These are phyloP conservation scores for Serinus canaria DNA, from an alignment of 2,113 vertebrate species.

Conservation along the genomic window DNA sequence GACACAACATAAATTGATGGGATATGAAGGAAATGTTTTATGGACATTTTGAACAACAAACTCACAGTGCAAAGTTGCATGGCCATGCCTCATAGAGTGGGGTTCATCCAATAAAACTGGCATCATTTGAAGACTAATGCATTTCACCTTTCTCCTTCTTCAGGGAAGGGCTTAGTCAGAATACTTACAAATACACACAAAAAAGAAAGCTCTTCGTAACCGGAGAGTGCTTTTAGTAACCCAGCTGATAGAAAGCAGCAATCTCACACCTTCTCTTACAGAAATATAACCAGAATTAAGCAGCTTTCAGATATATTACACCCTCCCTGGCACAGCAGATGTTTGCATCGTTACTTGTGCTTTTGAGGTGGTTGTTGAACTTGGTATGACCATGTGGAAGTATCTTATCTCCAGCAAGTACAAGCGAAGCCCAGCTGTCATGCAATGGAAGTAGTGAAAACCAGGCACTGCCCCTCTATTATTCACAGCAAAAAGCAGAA, in stretches of 20 bases:
- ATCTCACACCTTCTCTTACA: neutral
- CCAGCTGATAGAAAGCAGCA: neutral
- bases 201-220: neutral
- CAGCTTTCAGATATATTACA: neutral
- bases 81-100: neutral
- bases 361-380: neutral
- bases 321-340: neutral
- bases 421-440: neutral
- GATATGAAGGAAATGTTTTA: neutral
- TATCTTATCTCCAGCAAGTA: neutral
- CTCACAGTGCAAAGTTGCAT: neutral
- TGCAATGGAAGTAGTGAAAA: neutral
- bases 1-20: neutral
- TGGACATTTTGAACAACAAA: neutral
- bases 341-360: neutral
- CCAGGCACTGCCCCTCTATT: neutral
- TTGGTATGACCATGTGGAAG: neutral
- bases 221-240: neutral
- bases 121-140: neutral
- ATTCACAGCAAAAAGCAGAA: neutral
- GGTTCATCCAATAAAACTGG: neutral
- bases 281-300: neutral
- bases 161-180: neutral
- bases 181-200: neutral
- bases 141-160: neutral